phyloP scores from a whole-genome alignment of 2,888 invertebrate species.

The Caenorhabditis imperialis region DNA sequence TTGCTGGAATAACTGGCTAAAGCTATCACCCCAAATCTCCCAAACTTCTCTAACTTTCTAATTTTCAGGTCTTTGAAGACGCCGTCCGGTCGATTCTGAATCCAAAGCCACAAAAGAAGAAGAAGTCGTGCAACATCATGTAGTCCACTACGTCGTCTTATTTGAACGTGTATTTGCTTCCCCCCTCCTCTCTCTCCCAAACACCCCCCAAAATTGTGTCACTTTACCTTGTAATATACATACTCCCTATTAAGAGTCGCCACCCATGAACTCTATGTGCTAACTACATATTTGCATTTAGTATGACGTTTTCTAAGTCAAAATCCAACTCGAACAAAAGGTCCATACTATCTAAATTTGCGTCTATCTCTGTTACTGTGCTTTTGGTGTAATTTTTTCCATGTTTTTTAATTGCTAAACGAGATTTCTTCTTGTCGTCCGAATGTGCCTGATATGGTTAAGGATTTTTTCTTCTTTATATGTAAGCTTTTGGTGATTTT shows the following conservation, averaged over 20 bases:
- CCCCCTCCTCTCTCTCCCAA: too few relatives aligned
- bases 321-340: too few relatives aligned
- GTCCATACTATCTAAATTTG: too few relatives aligned
- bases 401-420: too few relatives aligned
- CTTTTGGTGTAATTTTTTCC: too few relatives aligned
- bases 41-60: neutral
- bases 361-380: too few relatives aligned
- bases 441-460: too few relatives aligned
- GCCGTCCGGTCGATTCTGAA: conserved; percentile 96
- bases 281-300: too few relatives aligned
- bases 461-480: too few relatives aligned
- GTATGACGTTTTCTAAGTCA: conserved; percentile 21
- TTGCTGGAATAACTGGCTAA: too few relatives aligned
- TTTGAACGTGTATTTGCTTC: conserved; percentile 17
- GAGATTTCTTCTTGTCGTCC: too few relatives aligned
- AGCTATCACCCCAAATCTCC: neutral
- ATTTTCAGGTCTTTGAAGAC: conserved; percentile 92
- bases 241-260: neutral
- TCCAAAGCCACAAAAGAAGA: conserved; percentile 92
- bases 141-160: conserved; percentile 41
- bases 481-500: too few relatives aligned
- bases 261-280: neutral
- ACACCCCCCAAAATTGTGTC: conserved; percentile 21
- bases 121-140: conserved; percentile 74
- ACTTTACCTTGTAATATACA: conserved; percentile 29